A percentile compares a stretch with the other conserved stretches of the same genome.
phyloP scores from a whole-genome alignment of 2,113 vertebrate genomes.

The Ibidorhyncha struthersii region DNA sequence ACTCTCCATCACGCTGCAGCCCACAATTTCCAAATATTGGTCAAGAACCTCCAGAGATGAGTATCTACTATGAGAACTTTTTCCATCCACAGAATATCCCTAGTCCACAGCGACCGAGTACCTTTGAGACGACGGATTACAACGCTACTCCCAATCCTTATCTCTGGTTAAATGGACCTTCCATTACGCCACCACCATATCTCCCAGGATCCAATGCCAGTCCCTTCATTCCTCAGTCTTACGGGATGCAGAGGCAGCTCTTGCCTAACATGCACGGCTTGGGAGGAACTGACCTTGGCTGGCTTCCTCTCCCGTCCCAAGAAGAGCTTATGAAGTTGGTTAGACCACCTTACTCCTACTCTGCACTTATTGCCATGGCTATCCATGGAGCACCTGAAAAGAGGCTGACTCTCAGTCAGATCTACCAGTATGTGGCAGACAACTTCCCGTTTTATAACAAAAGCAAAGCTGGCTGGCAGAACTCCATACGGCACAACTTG shows the following conservation, averaged over 20 bases:
- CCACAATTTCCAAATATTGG: constrained; percentile 95
- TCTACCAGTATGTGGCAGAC: constrained; percentile 98
- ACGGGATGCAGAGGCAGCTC: constrained; percentile 91
- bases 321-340: constrained; percentile 98
- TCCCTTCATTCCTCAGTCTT: constrained; percentile 92
- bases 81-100: constrained; percentile 91
- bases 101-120: constrained; percentile 89
- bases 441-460: constrained; percentile 99
- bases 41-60: constrained; percentile 96
- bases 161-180: constrained; percentile 92
- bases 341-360: constrained; percentile 96
- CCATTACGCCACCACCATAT: constrained; percentile 86
- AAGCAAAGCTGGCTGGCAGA: constrained; percentile 98
- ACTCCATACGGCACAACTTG: constrained; percentile 93
- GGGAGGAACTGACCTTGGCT: constrained; percentile 87
- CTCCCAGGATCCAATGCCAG: constrained; percentile 80
- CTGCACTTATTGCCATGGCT: constrained; percentile 98
- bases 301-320: constrained; percentile 95
- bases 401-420: constrained; percentile 95
- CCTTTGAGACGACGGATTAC: constrained; percentile 90
- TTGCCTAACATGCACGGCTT: constrained; percentile 81
- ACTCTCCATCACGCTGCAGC: constrained; percentile 91
- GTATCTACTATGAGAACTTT: constrained; percentile 93
- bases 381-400: constrained; percentile 94
- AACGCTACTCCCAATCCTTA: constrained; percentile 88